Evolutionary conservation across 2,113 vertebrate species (phyloP).

Genomic region (Ptilonorhynchus violaceus): DNA sequence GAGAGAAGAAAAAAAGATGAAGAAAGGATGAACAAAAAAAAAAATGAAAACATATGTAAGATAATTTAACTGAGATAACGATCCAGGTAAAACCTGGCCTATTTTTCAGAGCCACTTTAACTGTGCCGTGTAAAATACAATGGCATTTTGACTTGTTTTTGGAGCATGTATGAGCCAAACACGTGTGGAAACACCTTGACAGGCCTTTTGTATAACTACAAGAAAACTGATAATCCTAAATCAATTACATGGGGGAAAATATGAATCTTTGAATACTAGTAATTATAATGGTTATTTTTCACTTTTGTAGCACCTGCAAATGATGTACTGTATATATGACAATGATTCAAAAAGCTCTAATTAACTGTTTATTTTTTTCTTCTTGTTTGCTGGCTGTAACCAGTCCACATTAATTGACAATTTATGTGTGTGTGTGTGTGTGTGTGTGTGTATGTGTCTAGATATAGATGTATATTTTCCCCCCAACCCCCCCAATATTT

Average conservation of each 20-base stretch:
- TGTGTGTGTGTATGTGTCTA: not conserved
- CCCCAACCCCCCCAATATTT: not conserved
- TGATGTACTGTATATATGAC: constrained; percentile 78
- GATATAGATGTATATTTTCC: constrained; percentile 64
- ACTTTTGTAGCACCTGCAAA: constrained; percentile 96
- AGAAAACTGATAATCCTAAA: constrained; percentile 94
- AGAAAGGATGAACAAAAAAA: constrained; percentile 75
- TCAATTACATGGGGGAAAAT: constrained; percentile 85
- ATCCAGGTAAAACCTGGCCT: constrained; percentile 83
- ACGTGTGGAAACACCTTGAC: constrained; percentile 84
- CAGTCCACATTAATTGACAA: constrained; percentile 80
- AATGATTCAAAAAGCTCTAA: constrained; percentile 82
- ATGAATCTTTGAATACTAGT: constrained; percentile 99
- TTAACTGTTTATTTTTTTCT: constrained; percentile 80
- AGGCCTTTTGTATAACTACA: constrained; percentile 90
- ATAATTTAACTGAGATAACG: constrained; percentile 83
- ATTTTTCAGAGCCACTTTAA: constrained; percentile 72
- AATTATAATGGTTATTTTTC: constrained; percentile 99
- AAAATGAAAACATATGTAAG: constrained; percentile 75
- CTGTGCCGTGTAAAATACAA: constrained; percentile 73
- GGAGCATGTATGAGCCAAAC: constrained; percentile 84
- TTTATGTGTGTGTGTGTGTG: constrained; percentile 49
- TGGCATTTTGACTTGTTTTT: constrained; percentile 77
- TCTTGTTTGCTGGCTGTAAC: constrained; percentile 77
- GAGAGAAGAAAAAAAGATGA: constrained; percentile 74